Evolutionary conservation across 2,888 invertebrate species (phyloP), one percentile per base, ranked within the genome.

Genomic region (Amphimallon solstitiale): DNA sequence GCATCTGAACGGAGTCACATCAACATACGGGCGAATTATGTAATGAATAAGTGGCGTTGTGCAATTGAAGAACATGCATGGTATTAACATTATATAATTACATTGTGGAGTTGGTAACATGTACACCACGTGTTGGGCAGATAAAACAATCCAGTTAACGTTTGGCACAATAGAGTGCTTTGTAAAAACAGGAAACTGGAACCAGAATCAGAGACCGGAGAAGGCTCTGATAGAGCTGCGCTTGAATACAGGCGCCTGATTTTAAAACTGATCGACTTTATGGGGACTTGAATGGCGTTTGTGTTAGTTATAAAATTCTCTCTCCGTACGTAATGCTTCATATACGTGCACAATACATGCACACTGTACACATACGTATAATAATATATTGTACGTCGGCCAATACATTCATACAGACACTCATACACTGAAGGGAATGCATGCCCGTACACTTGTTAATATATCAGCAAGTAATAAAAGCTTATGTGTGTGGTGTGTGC

Each of bases 221-320:
- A 56, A 56, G 56, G 56, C 56, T 23, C 34, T n/a, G n/a, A n/a
- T n/a, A 34, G 52, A 68, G 64, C 48, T 56, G 62, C 62, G 65
- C 48, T 63, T 54, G 63, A 65, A 56, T 40, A 66, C 66, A 65
- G 69, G 71, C 71, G 71, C 70, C 71, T 70, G 69, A 71, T 71
- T 71, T 71, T 67, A 70, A 70, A 70, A 65, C 71, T 63, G 71
- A 71, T 71, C 67, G 69, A 64, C 48, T 66, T 63, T 56, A 56
- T 56, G 38, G 60, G 34, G 52, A 64, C 68, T 64, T 68, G 67
- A 71, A 68, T 70, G 66, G 66, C 45, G 66, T 63, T n/a, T 63
- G 51, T 62, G 48, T 51, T 43, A 63, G 48, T 51, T 43, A 63
- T 63, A 63, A 63, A 63, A 63, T 51, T 23, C 59, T 40, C n/a